These are phyloP conservation scores for Pelodytes ibericus DNA, from an alignment of 2,797 vertebrate species.

Conservation along the genomic window DNA sequence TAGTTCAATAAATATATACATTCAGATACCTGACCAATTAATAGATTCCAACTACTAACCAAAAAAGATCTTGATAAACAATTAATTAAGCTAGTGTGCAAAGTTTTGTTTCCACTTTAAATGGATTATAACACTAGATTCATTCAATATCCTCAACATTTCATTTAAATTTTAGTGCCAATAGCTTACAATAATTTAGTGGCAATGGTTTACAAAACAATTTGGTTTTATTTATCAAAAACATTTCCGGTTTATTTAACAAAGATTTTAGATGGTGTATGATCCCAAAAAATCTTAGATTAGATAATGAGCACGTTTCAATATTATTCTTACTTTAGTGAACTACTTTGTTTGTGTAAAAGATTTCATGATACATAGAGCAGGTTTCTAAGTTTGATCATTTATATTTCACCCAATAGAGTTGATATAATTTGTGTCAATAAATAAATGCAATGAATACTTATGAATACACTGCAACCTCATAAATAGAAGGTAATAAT, in stretches of 20 bases:
- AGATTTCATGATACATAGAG: neutral
- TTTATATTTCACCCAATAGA: neutral
- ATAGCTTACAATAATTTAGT: neutral
- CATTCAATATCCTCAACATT: neutral
- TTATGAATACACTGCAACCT: neutral
- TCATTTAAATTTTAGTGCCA: neutral
- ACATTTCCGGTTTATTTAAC: neutral
- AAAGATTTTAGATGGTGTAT: neutral
- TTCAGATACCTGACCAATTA: neutral
- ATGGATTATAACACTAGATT: neutral
- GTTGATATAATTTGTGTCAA: neutral
- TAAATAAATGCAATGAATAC: neutral
- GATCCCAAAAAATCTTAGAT: neutral
- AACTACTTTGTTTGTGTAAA: neutral
- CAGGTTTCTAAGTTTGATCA: neutral
- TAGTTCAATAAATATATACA: constrained; percentile 32
- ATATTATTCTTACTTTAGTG: neutral
- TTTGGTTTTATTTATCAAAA: neutral
- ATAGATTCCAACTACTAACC: neutral
- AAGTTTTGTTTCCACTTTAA: neutral
- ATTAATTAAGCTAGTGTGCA: neutral
- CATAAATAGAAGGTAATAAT: neutral
- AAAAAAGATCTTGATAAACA: neutral
- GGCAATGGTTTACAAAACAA: neutral
- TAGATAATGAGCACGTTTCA: constrained; percentile 38